Conservation (phyloP, 2,888 invertebrate species). For the Polydrusus tereticollis region DNA sequence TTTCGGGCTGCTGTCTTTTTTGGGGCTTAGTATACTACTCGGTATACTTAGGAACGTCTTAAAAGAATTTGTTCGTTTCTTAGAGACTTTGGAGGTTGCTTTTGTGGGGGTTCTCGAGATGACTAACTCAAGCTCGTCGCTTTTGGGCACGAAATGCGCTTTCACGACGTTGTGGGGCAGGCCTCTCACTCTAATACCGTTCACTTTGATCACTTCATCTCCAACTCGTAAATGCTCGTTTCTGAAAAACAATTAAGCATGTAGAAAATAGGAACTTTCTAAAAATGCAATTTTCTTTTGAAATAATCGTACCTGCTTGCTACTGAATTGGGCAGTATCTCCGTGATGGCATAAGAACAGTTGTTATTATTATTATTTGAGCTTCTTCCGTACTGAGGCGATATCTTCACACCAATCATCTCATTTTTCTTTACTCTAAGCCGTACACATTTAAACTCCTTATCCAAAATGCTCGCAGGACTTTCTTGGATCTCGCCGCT, state of each 20-base stretch:
- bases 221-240: slow-evolving; percentile 86
- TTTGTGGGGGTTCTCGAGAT: slow-evolving; percentile 45
- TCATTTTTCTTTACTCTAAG: slow-evolving; percentile 55
- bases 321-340: slow-evolving; percentile 68
- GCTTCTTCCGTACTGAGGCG: slow-evolving; percentile 52
- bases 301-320: slow-evolving; percentile 67
- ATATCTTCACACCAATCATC: slow-evolving; percentile 58
- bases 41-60: slow-evolving; percentile 36
- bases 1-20: slow-evolving; percentile 5
- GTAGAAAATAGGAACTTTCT: not conserved
- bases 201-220: slow-evolving; percentile 91
- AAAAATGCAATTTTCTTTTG: too few relatives aligned
- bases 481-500: slow-evolving; percentile 7
- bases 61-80: slow-evolving; percentile 51
- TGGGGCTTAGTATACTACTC: slow-evolving; percentile 3
- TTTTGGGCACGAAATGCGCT: slow-evolving; percentile 63
- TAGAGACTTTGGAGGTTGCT: slow-evolving; percentile 17
- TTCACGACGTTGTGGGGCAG: slow-evolving; percentile 76
- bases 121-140: slow-evolving; percentile 67
- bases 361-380: slow-evolving; percentile 36
- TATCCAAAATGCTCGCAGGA: slow-evolving; percentile 50
- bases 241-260: slow-evolving; percentile 66
- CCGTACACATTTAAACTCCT: slow-evolving; percentile 61
- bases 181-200: slow-evolving; percentile 84
- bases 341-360: slow-evolving; percentile 67